These are phyloP conservation scores for Wiebesia pumilae DNA, from an alignment of 1,140 invertebrate genomes.

Conservation along the genomic window DNA sequence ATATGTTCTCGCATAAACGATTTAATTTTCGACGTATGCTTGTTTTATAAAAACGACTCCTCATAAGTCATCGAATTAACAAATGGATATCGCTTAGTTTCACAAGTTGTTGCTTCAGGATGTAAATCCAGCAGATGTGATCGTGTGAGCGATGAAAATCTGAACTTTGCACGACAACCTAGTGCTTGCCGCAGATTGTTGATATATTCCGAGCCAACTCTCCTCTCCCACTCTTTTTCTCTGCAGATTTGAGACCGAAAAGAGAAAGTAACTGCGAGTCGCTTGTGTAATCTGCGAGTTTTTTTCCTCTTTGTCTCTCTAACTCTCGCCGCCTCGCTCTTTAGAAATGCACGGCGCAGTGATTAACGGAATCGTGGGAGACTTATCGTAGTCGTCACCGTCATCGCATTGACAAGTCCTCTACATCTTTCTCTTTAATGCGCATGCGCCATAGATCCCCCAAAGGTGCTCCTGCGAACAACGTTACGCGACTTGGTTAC, in stretches of 20 bases:
- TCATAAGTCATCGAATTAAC: neutral
- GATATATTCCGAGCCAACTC: neutral
- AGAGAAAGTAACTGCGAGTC: constrained; percentile 44
- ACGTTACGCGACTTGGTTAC: neutral
- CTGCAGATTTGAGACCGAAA: constrained; percentile 33
- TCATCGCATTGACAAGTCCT: neutral
- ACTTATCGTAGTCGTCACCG: neutral
- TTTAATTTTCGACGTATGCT: neutral
- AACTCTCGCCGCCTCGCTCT: neutral
- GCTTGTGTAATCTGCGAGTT: constrained; percentile 28
- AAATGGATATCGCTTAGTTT: neutral
- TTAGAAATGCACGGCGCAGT: constrained; percentile 25
- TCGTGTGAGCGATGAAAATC: constrained; percentile 21
- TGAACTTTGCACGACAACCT: neutral
- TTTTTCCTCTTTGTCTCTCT: neutral
- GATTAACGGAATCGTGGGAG: constrained; percentile 50
- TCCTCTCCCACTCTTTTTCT: neutral
- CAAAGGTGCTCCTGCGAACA: neutral
- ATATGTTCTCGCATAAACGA: neutral
- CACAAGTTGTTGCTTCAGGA: neutral
- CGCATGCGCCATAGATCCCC: neutral
- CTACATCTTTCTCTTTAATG: no score
- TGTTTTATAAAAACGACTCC: neutral
- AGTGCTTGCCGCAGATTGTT: neutral
- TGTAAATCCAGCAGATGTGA: neutral